A percentile compares a stretch with the other conserved stretches of the same genome.
Evolutionary conservation across 2,113 vertebrate genomes (phyloP).

Genomic region (Gallinago media): DNA sequence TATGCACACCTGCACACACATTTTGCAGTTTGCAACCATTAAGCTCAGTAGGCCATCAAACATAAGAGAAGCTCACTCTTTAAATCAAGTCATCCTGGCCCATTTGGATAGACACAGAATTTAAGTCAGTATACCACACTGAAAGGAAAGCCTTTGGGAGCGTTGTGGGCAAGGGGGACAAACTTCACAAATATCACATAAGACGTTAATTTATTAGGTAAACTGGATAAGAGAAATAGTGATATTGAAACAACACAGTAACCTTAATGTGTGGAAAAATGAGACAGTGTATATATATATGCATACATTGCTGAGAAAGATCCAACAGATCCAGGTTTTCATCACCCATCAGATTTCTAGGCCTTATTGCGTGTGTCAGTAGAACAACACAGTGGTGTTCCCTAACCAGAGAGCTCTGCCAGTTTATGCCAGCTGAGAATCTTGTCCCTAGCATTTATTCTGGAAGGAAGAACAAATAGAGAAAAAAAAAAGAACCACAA

Average conservation of each 20-base stretch:
- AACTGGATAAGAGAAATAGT: neutral
- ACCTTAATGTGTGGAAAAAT: neutral
- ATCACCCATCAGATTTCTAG: neutral
- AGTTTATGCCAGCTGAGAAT: neutral
- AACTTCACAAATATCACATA: neutral
- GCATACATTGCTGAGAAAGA: neutral
- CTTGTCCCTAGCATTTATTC: neutral
- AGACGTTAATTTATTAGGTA: neutral
- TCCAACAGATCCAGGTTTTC: neutral
- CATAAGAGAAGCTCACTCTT: neutral
- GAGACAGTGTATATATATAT: neutral
- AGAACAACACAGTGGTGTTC: neutral
- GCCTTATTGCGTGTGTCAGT: neutral
- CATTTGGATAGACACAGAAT: neutral
- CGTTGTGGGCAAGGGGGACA: fast-evolving
- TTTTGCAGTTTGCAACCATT: neutral
- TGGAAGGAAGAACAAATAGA: neutral
- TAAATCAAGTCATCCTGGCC: neutral
- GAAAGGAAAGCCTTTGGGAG: neutral
- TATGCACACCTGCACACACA: too few species aligned
- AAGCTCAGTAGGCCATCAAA: neutral
- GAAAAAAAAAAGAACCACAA: neutral
- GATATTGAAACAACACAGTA: neutral
- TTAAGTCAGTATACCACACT: neutral
- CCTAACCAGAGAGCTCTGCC: neutral